Conservation (phyloP, 2,888 invertebrate genomes). For the Matsumyia berberina region DNA sequence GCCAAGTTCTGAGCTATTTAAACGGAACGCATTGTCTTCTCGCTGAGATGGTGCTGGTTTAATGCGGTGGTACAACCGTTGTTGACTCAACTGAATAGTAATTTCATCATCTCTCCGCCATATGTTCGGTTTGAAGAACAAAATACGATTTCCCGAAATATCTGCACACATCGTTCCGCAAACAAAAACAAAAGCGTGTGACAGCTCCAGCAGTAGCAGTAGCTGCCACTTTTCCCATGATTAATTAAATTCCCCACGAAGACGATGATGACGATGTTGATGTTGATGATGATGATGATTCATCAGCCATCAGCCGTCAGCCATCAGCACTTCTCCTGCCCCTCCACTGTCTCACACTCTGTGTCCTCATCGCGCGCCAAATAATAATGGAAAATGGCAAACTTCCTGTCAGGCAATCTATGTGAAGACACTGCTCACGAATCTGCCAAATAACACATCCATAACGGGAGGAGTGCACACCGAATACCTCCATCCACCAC, state of each 20-base stretch:
- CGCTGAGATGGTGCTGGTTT: no score
- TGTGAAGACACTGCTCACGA: conserved; percentile 41
- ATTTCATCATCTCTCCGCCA: conserved; percentile 26
- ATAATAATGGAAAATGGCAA: conserved; percentile 67
- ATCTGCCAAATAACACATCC: conserved; percentile 66
- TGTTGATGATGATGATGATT: conserved; percentile 56
- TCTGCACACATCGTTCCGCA: conserved; percentile 22
- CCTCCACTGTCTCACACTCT: background rate
- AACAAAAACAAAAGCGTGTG: conserved; percentile 42
- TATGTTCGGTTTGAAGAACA: conserved; percentile 3
- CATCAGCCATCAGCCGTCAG: conserved; percentile 61
- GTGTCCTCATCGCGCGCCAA: conserved; percentile 18
- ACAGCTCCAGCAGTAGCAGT: conserved; percentile 34
- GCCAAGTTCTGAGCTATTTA: no score
- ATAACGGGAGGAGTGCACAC: conserved; percentile 49
- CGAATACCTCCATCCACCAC: conserved; percentile 43
- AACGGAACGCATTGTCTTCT: no score
- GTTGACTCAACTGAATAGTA: conserved; percentile 1
- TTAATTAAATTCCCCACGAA: conserved; percentile 65
- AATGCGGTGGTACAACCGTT: no score
- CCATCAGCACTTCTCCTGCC: conserved; percentile 5
- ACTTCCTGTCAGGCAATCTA: conserved; percentile 66
- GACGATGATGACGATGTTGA: conserved; percentile 30
- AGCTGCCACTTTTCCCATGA: conserved; percentile 64
- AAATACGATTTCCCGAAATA: conserved; percentile 30